Percentiles rank a stretch among this genome's conserved stretches.
phyloP scores from a whole-genome alignment of 2,888 invertebrate genomes.

The Eulithis prunata region DNA sequence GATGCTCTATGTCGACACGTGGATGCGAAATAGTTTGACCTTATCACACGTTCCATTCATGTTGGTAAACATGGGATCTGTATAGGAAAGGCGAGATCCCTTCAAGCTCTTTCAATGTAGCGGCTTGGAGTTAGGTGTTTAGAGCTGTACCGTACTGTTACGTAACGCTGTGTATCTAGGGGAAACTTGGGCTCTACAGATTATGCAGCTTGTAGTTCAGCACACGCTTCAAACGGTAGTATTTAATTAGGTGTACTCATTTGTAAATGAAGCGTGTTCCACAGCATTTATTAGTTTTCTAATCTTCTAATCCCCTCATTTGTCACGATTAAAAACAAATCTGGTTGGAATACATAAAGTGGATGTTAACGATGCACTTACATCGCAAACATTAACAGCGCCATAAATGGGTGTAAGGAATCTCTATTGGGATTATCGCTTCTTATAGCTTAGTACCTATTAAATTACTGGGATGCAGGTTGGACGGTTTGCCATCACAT shows the following conservation, averaged over 20 bases:
- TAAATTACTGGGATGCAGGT: conserved; percentile 53
- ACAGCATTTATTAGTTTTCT: conserved; percentile 40
- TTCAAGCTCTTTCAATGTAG: not conserved
- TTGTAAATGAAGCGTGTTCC: conserved; percentile 34
- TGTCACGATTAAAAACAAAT: conserved; percentile 49
- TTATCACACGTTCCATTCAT: conserved; percentile 35
- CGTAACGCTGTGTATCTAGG: not conserved
- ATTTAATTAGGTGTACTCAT: conserved; percentile 37
- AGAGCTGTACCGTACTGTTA: not conserved
- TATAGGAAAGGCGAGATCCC: not conserved
- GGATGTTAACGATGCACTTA: conserved; percentile 66
- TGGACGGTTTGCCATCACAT: conserved; percentile 66
- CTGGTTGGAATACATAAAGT: conserved; percentile 53
- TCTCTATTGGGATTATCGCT: conserved; percentile 68
- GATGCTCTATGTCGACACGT: conserved; percentile 30
- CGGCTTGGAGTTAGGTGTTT: not conserved
- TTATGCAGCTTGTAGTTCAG: conserved; percentile 10
- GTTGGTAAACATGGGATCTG: conserved; percentile 17
- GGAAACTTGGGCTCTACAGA: not conserved
- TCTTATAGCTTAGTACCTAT: conserved; percentile 59
- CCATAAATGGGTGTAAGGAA: conserved; percentile 66
- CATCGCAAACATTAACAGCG: conserved; percentile 62
- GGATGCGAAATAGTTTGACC: conserved; percentile 37
- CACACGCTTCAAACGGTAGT: conserved; percentile 21
- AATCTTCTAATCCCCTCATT: conserved; percentile 41